phyloP scores from a whole-genome alignment of 2,888 invertebrate species.

The Unio pictorum region DNA sequence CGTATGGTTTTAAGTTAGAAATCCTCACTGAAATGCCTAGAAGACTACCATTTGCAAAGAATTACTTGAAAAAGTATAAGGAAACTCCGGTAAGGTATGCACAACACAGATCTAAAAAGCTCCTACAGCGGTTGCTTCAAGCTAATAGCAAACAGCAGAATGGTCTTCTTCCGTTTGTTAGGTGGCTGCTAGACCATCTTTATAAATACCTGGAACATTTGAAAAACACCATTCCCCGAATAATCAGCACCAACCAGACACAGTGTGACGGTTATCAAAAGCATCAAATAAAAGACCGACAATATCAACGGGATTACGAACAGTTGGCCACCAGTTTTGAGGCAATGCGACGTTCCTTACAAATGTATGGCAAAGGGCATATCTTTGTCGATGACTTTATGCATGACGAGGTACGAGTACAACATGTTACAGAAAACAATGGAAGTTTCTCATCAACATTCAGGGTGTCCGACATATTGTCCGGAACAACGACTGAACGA shows the following conservation, averaged over 20 bases:
- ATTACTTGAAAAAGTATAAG: constrained; percentile 4
- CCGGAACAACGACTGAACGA: constrained; percentile 1
- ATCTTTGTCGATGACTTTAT: constrained; percentile 47
- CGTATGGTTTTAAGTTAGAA: constrained; percentile 4
- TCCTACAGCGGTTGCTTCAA: constrained; percentile 19
- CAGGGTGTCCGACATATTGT: constrained; percentile 9
- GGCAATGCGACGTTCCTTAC: constrained; percentile 34
- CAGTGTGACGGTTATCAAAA: constrained; percentile 41
- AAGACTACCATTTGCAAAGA: constrained; percentile 2
- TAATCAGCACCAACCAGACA: constrained; percentile 45
- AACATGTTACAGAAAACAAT: constrained; percentile 14
- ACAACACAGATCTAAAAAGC: constrained; percentile 30
- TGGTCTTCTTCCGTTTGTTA: constrained; percentile 23
- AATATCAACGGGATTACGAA: constrained; percentile 31
- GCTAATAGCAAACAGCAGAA: constrained; percentile 6
- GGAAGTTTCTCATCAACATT: constrained; percentile 19
- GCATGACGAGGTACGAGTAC: constrained; percentile 29
- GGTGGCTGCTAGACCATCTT: constrained; percentile 30
- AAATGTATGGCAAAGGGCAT: constrained; percentile 41
- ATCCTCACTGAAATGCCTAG: constrained; percentile 7
- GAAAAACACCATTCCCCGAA: constrained; percentile 34
- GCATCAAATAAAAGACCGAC: constrained; percentile 24
- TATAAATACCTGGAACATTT: constrained; percentile 23
- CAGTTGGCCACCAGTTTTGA: constrained; percentile 43
- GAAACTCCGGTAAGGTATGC: constrained; percentile 30